Percentiles rank a stretch among this genome's conserved stretches.
These are phyloP conservation scores for Danio choprae DNA, from an alignment of 2,797 vertebrate genomes.

Conservation along the genomic window DNA sequence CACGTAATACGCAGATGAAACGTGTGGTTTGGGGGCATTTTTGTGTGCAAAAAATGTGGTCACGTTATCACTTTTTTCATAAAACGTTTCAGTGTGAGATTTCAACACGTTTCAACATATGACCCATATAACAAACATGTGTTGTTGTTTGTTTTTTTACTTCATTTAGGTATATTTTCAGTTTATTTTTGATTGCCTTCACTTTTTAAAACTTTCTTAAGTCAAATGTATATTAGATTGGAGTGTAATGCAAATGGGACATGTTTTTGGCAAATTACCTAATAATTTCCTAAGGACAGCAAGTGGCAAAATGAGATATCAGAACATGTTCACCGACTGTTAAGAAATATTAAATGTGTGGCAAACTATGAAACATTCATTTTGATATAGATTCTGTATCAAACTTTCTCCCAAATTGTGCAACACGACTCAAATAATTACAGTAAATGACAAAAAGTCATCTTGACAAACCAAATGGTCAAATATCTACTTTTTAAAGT, in stretches of 20 bases:
- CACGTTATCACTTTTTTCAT: too few species aligned
- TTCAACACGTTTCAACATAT: too few species aligned
- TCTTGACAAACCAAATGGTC: neutral
- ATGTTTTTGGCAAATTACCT: neutral
- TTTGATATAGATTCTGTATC: neutral
- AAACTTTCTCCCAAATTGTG: neutral
- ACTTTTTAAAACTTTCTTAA: too few species aligned
- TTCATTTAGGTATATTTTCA: too few species aligned
- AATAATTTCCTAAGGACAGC: neutral
- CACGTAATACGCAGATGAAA: too few species aligned
- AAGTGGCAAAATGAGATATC: slow-evolving; percentile 30
- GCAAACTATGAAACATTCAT: slow-evolving; percentile 2
- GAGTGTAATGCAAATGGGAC: neutral
- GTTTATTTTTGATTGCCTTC: too few species aligned
- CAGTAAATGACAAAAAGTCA: neutral
- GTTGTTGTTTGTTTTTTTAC: too few species aligned
- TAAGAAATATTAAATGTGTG: slow-evolving; percentile 27
- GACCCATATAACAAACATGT: too few species aligned
- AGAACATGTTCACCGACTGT: slow-evolving; percentile 26
- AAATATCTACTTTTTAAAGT: neutral
- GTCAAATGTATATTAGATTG: neutral
- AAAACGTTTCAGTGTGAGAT: too few species aligned
- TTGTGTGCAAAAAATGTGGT: too few species aligned
- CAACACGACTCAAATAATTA: neutral
- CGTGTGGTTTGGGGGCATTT: too few species aligned